Percentiles rank a stretch among this genome's conserved stretches.
Evolutionary conservation across 2,888 invertebrate species (phyloP).

Genomic region (Drosophila algonquin): DNA sequence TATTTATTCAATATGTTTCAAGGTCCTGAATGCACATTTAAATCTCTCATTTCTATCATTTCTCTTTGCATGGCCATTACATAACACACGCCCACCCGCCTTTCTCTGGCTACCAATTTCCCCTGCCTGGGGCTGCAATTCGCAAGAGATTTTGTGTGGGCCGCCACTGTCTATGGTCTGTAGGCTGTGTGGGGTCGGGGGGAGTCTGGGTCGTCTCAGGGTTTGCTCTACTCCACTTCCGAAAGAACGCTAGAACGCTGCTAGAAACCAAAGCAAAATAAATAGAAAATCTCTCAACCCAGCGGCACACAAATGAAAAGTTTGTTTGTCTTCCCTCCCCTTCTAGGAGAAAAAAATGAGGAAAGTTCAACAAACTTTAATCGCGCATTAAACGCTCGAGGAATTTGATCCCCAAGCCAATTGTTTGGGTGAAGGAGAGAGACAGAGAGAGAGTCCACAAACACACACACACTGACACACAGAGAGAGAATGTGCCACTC

Average conservation of each 20-base stretch:
- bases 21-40: too few relatives aligned
- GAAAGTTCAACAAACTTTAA: constrained; percentile 76
- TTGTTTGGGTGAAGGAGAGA: constrained; percentile 3
- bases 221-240: constrained; percentile 7
- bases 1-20: too few relatives aligned
- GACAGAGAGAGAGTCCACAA: constrained; percentile 12
- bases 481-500: constrained; percentile 4
- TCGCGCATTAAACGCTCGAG: constrained; percentile 63
- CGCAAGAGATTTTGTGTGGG: too few relatives aligned
- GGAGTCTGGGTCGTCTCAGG: neutral
- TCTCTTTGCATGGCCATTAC: too few relatives aligned
- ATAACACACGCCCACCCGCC: too few relatives aligned
- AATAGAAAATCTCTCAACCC: constrained; percentile 36
- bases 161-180: too few relatives aligned
- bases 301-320: constrained; percentile 30
- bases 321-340: constrained; percentile 66
- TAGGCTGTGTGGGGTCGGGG: neutral
- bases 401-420: constrained; percentile 6
- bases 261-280: constrained; percentile 50
- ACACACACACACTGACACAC: neutral
- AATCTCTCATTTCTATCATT: too few relatives aligned
- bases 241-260: too few relatives aligned
- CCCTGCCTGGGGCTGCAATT: too few relatives aligned
- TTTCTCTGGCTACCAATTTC: too few relatives aligned
- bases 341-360: constrained; percentile 2